Base-by-base conservation (phyloP, 2,888 invertebrate genomes). In the Lasioglossum pauxillum region DNA sequence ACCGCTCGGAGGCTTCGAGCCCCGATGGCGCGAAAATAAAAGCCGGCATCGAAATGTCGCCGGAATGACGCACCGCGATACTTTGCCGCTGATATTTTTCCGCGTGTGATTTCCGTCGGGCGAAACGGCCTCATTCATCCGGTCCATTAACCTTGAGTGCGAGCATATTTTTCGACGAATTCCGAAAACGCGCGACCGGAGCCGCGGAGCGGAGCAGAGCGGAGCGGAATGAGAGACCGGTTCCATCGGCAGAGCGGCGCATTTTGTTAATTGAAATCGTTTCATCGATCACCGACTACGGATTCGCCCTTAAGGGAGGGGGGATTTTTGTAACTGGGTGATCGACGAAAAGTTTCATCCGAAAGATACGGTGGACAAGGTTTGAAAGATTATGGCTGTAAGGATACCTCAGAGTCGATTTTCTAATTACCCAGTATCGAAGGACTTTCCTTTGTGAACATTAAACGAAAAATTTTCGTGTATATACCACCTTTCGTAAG, bases 201-300 rank as follows among this genome's bases (percentile, higher is more conserved):
- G 57, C 57, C 57, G 57, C 57, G 53, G 53, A 23, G 53, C n/a
- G 53, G 53, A 53, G 53, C 23, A 8, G 41, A 78, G 75, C 38
- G 7, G 67, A 49, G 38, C 84, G 80, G 90, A 90, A 90, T 90
- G 90, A 90, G 90, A 90, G 88, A 86, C 84, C 78, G 82, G 69
- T 23, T 73, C 53, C 84, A 90, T 89, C 89, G 89, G 86, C 73
- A 78, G 64, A 76, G 1, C 38, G 81, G 86, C 88, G 87, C 88
- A 92, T 92, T 93, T 92, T 91, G 90, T 90, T 93, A 92, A 92
- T 93, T 92, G 91, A 93, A 92, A 92, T 91, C 89, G 92, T 93
- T 93, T 87, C 91, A 92, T 92, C 91, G 92, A 93, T 93, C 92
- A 90, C 85, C 79, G 75, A 84, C 84, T 85, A 88, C 91, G 82